Conservation (phyloP, 2,113 vertebrate genomes). For the Pollachius pollachius region DNA sequence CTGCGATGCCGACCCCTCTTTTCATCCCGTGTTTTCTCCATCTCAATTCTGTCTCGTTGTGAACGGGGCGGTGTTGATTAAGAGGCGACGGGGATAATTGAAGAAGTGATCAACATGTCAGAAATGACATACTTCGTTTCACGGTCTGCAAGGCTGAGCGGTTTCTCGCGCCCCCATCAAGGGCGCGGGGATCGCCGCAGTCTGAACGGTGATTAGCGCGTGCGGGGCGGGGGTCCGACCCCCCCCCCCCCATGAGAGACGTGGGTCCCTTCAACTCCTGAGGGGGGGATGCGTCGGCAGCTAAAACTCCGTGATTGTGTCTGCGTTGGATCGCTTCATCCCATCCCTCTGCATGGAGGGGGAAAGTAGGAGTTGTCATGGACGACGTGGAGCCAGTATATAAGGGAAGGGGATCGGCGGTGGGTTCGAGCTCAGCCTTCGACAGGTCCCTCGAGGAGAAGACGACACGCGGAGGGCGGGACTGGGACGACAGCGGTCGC, state of each 20-base stretch:
- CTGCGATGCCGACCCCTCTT: background rate
- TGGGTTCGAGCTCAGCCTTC: background rate
- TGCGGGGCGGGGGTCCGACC: constrained; percentile 40
- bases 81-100: constrained; percentile 74
- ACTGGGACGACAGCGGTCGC: constrained; percentile 8
- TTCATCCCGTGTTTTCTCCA: constrained; percentile 37
- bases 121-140: constrained; percentile 79
- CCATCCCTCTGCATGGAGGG: no score
- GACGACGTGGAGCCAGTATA: constrained; percentile 39
- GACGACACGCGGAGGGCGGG: background rate
- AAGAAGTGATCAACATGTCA: constrained; percentile 74
- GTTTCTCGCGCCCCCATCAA: constrained; percentile 50
- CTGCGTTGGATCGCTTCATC: no score
- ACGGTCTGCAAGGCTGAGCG: constrained; percentile 70
- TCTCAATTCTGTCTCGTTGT: constrained; percentile 54
- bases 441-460: background rate
- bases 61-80: constrained; percentile 73
- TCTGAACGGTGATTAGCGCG: constrained; percentile 62
- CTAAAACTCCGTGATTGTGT: no score
- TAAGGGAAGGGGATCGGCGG: constrained; percentile 36
- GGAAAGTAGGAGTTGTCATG: constrained; percentile 22
- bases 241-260: background rate
- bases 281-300: background rate
- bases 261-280: constrained; percentile 26
- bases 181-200: constrained; percentile 62